Conservation (phyloP, 2,113 vertebrate species). For the Nibea coibor region DNA sequence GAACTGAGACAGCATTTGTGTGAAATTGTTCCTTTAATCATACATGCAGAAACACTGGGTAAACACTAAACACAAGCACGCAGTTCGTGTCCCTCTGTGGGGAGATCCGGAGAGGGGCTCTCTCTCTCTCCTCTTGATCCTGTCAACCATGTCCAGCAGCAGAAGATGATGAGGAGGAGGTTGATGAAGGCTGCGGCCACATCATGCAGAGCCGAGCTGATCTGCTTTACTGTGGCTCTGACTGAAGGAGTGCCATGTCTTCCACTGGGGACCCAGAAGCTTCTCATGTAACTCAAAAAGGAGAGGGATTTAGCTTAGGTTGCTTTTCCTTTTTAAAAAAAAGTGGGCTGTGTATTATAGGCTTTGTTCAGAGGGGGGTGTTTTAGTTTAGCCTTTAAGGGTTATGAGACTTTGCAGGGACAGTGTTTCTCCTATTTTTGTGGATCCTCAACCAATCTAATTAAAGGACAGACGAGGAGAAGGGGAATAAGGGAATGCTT, state of each 20-base stretch:
- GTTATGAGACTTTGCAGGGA: conserved; percentile 8
- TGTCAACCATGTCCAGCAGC: conserved; percentile 36
- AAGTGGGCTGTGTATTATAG: conserved; percentile 10
- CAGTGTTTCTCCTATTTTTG: neutral
- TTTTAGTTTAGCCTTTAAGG: conserved; percentile 38
- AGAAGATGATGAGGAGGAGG: conserved; percentile 18
- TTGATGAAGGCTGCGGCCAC: neutral
- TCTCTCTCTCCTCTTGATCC: conserved; percentile 2
- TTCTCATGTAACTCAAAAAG: conserved; percentile 20
- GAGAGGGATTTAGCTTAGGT: conserved; percentile 47
- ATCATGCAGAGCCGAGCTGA: conserved; percentile 23
- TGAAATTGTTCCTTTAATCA: neutral
- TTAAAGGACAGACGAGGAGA: conserved; percentile 4
- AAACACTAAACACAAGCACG: conserved; percentile 11
- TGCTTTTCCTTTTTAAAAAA: conserved; percentile 41
- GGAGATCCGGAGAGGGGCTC: neutral
- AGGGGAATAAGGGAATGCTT: neutral
- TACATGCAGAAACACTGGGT: neutral
- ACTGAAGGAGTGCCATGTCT: conserved; percentile 55
- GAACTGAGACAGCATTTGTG: neutral
- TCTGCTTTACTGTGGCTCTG: conserved; percentile 21
- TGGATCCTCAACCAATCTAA: conserved; percentile 18
- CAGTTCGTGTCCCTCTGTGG: conserved; percentile 22
- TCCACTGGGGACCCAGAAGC: conserved; percentile 31
- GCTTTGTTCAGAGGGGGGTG: conserved; percentile 23